A percentile compares a stretch with the other conserved stretches of the same genome.
Conservation (phyloP, 1,140 invertebrate species). For the Bombus terrestris region DNA sequence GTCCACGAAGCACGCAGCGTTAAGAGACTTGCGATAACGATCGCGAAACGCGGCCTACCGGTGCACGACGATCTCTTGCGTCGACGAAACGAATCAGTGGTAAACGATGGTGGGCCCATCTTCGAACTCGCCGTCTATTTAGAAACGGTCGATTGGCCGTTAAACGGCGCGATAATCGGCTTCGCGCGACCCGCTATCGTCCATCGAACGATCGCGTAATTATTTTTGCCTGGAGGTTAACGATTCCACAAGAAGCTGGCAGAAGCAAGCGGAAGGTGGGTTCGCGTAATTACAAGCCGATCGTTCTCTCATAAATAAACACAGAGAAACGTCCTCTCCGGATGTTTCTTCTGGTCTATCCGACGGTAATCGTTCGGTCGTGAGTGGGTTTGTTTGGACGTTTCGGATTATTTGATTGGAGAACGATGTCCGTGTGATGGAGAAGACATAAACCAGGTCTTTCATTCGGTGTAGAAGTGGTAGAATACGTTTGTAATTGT, state of each 20-base stretch:
- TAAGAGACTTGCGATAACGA: neutral
- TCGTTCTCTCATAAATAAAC: conserved; percentile 78
- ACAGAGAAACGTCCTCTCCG: neutral
- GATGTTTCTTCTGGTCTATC: neutral
- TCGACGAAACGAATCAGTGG: neutral
- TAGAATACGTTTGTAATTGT: neutral
- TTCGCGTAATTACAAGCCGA: conserved; percentile 54
- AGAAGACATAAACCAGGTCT: neutral
- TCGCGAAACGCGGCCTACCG: neutral
- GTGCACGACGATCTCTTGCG: neutral
- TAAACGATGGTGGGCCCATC: neutral
- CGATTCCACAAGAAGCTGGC: conserved; percentile 23
- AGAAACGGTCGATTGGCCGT: neutral
- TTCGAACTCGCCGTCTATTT: neutral
- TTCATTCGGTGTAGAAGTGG: neutral
- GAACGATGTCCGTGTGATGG: neutral
- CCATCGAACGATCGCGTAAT: conserved; percentile 60
- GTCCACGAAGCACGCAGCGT: conserved; percentile 2
- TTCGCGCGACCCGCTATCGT: conserved; percentile 2
- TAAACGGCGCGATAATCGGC: neutral
- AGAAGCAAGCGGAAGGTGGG: conserved; percentile 61
- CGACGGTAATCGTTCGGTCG: neutral
- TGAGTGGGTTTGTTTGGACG: neutral
- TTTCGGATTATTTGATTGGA: neutral
- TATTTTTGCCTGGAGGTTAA: conserved; percentile 62